These are phyloP conservation scores for Halocynthia aurantium DNA, from an alignment of 23 tunicate genomes.

Conservation along the genomic window DNA sequence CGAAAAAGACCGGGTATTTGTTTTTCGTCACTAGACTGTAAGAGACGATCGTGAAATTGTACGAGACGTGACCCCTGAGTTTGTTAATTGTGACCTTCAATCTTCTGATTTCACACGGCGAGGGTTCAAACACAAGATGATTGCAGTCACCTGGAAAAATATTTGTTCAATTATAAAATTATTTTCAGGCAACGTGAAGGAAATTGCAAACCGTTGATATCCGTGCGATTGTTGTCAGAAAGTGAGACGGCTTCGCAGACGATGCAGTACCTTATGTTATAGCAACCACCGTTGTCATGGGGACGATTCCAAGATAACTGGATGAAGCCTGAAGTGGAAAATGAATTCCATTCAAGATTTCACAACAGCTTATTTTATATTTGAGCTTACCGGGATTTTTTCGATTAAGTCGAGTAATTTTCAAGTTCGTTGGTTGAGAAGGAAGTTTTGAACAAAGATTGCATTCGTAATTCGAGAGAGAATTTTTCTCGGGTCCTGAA, in stretches of 20 bases:
- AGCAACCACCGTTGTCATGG: constrained; percentile 33
- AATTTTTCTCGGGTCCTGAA: not conserved
- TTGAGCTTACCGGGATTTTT: constrained; percentile 16
- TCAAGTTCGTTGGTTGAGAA: not conserved
- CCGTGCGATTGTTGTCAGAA: not conserved
- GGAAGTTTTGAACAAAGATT: constrained; percentile 22
- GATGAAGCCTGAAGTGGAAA: constrained; percentile 12
- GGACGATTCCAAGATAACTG: constrained; percentile 45
- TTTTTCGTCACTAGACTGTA: constrained; percentile 23
- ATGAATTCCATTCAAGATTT: not conserved
- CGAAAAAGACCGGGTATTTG: not conserved
- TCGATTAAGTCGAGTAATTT: not conserved
- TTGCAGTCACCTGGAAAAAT: constrained; percentile 3
- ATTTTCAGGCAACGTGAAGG: too few species aligned
- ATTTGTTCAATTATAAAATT: not conserved
- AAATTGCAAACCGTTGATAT: not conserved
- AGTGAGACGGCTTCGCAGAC: constrained; percentile 36
- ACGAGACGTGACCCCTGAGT: constrained; percentile 30
- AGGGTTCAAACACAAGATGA: constrained; percentile 19
- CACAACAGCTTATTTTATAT: too few species aligned
- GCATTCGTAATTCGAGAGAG: not conserved
- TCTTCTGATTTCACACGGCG: constrained; percentile 9
- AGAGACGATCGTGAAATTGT: constrained; percentile 48
- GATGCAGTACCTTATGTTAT: constrained; percentile 24
- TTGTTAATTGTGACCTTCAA: constrained; percentile 17